Evolutionary conservation across 2,888 invertebrate species (phyloP), one percentile per base, ranked within the genome.

Genomic region (Aplocera efformata): DNA sequence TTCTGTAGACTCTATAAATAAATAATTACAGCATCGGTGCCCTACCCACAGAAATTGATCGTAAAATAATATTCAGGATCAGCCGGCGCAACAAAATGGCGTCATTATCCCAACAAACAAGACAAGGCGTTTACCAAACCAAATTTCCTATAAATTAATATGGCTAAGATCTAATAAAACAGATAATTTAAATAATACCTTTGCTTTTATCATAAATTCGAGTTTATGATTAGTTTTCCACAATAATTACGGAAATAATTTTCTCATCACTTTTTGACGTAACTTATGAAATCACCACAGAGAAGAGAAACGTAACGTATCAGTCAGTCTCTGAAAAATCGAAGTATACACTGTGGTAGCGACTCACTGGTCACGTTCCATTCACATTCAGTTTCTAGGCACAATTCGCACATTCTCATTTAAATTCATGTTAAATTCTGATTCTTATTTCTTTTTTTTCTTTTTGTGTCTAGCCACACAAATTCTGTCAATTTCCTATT

Each of bases 71-170:
- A 79, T 74, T 74, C 60, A 63, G 47, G 77, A 88, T 88, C 86
- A 88, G 88, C 88, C 88, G 88, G 88, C 85, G 84, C 83, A 71
- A 88, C 88, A 88, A 88, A 84, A 88, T 88, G 88, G 88, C 88
- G 88, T 88, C 88, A 84, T 76, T 67, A 72, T 71, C 71, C 72
- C 71, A 79, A n/a, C n/a, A n/a, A 79, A 83, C 79, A 83, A 82
- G 78, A 71, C 66, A 67, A 69, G 67, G 67, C 59, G 60, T 31
- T 37, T 30, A n/a, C 0, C 7, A 17, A 41, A 37, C 8, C 22
- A 32, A 25, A 22, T 10, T 24, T 17, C 6, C 1, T n/a, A 6
- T 17, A 1, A 13, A 23, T 7, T n/a, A n/a, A 6, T 9, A 8
- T 24, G 1, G 29, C 25, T 17, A 17, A 17, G 13, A 23, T 30